Evolutionary conservation across 2,113 vertebrate genomes (phyloP), one percentile per base, ranked within the genome.

Genomic region (Benthochromis sp.): DNA sequence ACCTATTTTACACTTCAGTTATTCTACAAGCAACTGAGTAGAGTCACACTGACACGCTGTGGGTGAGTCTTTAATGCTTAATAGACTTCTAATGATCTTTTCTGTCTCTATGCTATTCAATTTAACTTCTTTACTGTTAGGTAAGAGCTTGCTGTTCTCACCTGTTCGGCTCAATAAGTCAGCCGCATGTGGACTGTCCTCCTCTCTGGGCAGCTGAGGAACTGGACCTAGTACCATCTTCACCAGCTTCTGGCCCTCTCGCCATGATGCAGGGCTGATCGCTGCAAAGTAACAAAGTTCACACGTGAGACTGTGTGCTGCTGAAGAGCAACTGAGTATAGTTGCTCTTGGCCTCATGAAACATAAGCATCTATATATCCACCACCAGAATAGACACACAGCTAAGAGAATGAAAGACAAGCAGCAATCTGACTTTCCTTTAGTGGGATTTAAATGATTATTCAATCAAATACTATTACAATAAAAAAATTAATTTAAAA

Each of bases 211-310:
- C 7, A 95, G 92, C 92, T 94, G 97, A 71, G 97, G 96, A 63
- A 92, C 92, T 84, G 98, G 97, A 86, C 98, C 98, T 40, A 99
- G 94, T 14, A 99, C 96, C 96, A 98, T 98, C 84, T 98, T 98
- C 53, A 97, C 98, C 84, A 99, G 90, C 88, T 98, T 99, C 88
- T 98, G 98, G 87, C 99, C 99, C 63, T 99, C 97, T 57, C 98
- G 93, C 98, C 99, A 99, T 14, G 98, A 98, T 3, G 97, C 97
- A 79, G 98, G 95, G 87, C 94, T 98, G 93, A 98, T 98, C 59
- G 95, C 88, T 95, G 92, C 85, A 69, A 81, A 69, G 34, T 81
- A 13, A 79, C 27, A 90, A 85, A 66, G 24, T 8, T 19, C 40
- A 83, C 9, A 78, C 5, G 1, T 69, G 9, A 69, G 43, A 79